phyloP scores from a whole-genome alignment of 2,888 invertebrate genomes.

The Dryadula phaetusa region DNA sequence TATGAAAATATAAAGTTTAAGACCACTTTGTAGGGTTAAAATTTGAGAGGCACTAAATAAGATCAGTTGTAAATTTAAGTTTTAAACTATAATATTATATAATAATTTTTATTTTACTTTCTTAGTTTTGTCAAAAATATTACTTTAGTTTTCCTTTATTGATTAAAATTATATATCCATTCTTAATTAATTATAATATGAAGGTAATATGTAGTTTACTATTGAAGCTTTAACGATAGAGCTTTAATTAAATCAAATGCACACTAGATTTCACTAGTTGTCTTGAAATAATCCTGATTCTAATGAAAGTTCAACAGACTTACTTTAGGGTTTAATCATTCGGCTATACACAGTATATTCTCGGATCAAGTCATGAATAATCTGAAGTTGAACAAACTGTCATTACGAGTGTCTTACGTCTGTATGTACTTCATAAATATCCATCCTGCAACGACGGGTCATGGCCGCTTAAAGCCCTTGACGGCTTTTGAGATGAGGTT shows the following conservation, averaged over 20 bases:
- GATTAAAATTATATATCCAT: no score
- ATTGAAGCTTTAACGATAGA: neutral
- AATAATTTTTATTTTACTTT: neutral
- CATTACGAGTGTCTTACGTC: slow-evolving; percentile 50
- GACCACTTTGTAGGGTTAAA: slow-evolving; percentile 32
- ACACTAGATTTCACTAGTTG: slow-evolving; percentile 2
- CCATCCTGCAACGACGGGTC: slow-evolving; percentile 71
- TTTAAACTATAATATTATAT: no score
- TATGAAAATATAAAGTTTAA: slow-evolving; percentile 43
- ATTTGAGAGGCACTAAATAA: slow-evolving; percentile 26
- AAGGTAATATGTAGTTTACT: slow-evolving; percentile 11
- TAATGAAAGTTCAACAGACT: slow-evolving; percentile 12
- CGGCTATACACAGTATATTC: slow-evolving; percentile 40
- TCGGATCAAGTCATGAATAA: slow-evolving; percentile 49
- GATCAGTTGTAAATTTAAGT: neutral
- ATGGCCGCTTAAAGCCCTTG: slow-evolving; percentile 83
- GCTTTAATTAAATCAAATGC: slow-evolving; percentile 14
- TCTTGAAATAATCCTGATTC: slow-evolving; percentile 7
- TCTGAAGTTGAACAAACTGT: slow-evolving; percentile 58
- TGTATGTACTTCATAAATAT: slow-evolving; percentile 52
- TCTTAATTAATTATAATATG: no score
- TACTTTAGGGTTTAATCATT: slow-evolving; percentile 30
- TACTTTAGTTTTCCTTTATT: neutral
- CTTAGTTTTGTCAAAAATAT: neutral
- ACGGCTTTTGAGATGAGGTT: slow-evolving; percentile 71